Base-by-base conservation (phyloP, 1,140 invertebrate species). In the Drosophila willistoni region DNA sequence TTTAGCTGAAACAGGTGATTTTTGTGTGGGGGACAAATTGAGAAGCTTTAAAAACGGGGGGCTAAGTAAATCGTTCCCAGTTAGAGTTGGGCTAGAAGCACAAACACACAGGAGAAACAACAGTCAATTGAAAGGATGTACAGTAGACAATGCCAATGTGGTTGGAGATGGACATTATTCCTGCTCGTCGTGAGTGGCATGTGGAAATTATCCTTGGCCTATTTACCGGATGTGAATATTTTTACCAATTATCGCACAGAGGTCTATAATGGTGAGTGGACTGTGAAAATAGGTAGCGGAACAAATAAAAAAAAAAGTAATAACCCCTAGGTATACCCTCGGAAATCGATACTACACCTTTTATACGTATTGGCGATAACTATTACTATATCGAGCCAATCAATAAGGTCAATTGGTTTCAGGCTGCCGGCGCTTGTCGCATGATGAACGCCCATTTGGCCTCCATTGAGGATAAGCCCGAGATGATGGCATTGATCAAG, bases 371-470 rank as follows among this genome's bases (percentile, higher is more conserved):
- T 7, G 83, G 84, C 1, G 83, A 87, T 7, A 86, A 89, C 51
- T 86, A 89, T 36, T 89, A 86, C 55, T 86, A 84, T 17, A 84
- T 86, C 7, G 83, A 86, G 65, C 67, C 84, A 1, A 79, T 80
- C 62, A 83, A 86, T 12, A 86, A 86, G 59, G 84, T 89, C 7
- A 86, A 86, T 12, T 86, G 83, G 83, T 86, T 83, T 29, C 84
- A 89, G 70, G 83, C 83, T 3, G 84, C 77, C 6, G 84, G 79
- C 14, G 73, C 83, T 22, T 86, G 83, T n/a, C 80, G 83, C 42
- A 77, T 79, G 79, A 86, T 86, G 84, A 86, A 86, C 60, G 83
- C 83, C 55, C 83, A 86, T 13, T 14, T 86, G 70, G 83, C 84
- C 6, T 83, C 84, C 25, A 80, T 86, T 14, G 83, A 86, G 73